Conservation (phyloP, 64 coral and sea anemone species). For the Actinia equina region DNA sequence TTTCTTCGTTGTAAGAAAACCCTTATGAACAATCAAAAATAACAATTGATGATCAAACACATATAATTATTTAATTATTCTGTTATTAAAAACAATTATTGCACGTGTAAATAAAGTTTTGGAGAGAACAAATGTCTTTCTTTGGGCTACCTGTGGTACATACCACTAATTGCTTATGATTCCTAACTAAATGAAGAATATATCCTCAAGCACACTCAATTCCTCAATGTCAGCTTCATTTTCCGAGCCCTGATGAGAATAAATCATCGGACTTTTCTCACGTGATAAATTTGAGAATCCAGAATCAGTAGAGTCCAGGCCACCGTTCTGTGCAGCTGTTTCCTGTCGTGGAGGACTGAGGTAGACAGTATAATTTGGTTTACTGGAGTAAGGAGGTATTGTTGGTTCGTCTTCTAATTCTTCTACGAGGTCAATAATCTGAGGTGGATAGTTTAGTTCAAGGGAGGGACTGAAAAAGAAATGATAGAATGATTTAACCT, state of each 20-base stretch:
- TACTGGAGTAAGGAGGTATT: background rate
- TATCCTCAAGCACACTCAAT: constrained; percentile 51
- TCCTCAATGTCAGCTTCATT: constrained; percentile 46
- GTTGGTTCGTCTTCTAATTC: constrained; percentile 3
- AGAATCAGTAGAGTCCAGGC: constrained; percentile 60
- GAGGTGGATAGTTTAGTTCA: background rate
- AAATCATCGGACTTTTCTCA: background rate
- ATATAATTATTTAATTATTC: background rate
- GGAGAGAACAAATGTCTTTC: too few relatives aligned
- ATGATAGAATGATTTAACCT: background rate
- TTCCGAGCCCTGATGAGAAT: background rate
- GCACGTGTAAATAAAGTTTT: background rate
- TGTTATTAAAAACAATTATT: background rate
- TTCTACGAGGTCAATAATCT: constrained; percentile 17
- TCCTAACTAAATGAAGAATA: constrained; percentile 33
- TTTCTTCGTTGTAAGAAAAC: constrained; percentile 93
- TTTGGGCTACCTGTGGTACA: too few relatives aligned
- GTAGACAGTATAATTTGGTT: background rate
- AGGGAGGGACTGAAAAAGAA: background rate
- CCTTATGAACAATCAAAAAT: constrained; percentile 26
- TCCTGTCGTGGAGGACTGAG: background rate
- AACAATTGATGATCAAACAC: background rate
- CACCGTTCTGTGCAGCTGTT: background rate
- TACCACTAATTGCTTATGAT: too few relatives aligned
- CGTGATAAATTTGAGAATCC: constrained; percentile 53